Evolutionary conservation across 23 tunicate species (phyloP).

Genomic region (Halocynthia aurantium): DNA sequence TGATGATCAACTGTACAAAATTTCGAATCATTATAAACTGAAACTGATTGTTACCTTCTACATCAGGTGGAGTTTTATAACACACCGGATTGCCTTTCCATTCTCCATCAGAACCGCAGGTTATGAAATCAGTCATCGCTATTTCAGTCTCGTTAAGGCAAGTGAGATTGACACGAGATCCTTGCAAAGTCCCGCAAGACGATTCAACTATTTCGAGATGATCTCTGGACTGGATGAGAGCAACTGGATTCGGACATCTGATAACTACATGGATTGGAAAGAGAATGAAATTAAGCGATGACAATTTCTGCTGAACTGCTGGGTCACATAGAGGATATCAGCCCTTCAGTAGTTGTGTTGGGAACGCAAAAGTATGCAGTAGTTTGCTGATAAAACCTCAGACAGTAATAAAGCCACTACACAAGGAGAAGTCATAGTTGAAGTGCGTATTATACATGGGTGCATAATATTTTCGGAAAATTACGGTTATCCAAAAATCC

Average conservation of each 20-base stretch:
- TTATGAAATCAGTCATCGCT: conserved; percentile 1
- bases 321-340: no score
- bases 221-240: not conserved
- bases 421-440: not conserved
- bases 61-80: no score
- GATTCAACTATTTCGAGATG: not conserved
- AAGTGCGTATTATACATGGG: not conserved
- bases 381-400: no score
- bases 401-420: no score
- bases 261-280: conserved; percentile 1
- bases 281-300: not conserved
- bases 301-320: no score
- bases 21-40: no score
- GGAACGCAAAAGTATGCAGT: no score
- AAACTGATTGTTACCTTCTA: no score
- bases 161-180: conserved; percentile 27
- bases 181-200: conserved; percentile 29
- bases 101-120: conserved; percentile 31
- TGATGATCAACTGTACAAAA: no score
- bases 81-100: conserved; percentile 51
- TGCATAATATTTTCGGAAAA: not conserved
- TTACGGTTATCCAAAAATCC: not conserved
- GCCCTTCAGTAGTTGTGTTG: no score
- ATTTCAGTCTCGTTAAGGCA: conserved; percentile 23
- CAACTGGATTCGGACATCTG: conserved; percentile 6